Base-by-base conservation (phyloP, 1,140 invertebrate species). In the Eubasilissa regina region DNA sequence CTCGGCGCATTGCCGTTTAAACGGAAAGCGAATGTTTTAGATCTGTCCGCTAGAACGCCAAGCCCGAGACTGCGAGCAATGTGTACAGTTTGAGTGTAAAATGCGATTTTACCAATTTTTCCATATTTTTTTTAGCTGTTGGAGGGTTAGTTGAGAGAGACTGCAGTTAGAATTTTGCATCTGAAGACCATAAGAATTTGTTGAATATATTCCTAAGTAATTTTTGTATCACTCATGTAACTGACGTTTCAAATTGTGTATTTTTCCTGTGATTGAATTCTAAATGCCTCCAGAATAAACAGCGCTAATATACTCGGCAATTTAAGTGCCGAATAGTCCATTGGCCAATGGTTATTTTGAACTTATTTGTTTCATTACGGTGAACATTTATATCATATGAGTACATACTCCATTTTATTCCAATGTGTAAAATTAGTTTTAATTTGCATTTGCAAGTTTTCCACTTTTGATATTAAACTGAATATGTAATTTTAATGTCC, bases 221-320 rank as follows among this genome's bases (percentile, higher is more conserved):
- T 19, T 70, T 70, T 70, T 70, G 66, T 70, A 70, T 70, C 66
- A 70, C 66, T 70, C 47, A 45, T 70, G 47, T 70, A 70, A 70
- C 15, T 48, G 66, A 70, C 58, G 35, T 70, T 70, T 70, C 47
- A 51, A 70, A 70, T 19, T 53, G 47, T 70, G 66, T 70, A 64
- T 70, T 70, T 68, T 70, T 70, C 66, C 66, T 70, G 66, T 70
- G 66, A 70, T 70, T 70, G 47, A 53, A 51, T 47, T 70, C 66
- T 70, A 45, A 70, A 70, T 45, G 44, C 19, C 66, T 70, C 66
- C 66, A 25, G 66, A 70, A 70, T 7, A n/a, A 64, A 64, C 55
- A 17, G 60, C 19, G 19, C 60, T 21, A 35, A 43, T 44, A 17
- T 25, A 43, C 11, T 35, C 6, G 25, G 25, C 25, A 35, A 6